phyloP scores from a whole-genome alignment of 1,140 invertebrate species.

The Sitodiplosis mosellana region DNA sequence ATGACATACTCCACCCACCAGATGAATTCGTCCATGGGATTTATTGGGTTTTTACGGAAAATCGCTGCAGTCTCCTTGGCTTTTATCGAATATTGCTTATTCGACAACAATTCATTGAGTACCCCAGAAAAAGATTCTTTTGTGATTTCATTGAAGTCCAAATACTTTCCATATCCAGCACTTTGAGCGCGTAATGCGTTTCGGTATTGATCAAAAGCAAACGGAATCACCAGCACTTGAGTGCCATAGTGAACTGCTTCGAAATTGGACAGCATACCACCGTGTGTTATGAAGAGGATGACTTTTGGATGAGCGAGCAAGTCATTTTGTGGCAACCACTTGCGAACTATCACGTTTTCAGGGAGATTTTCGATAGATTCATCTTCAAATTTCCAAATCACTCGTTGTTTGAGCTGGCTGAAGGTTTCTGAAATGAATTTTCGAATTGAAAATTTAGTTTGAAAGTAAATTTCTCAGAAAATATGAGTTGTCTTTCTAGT shows the following conservation, averaged over 20 bases:
- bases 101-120: slow-evolving; percentile 23
- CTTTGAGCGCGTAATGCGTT: not conserved
- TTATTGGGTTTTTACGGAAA: slow-evolving; percentile 32
- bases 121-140: slow-evolving; percentile 19
- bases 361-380: slow-evolving; percentile 26
- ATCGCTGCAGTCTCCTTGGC: slow-evolving; percentile 25
- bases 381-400: slow-evolving; percentile 41
- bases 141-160: slow-evolving; percentile 16
- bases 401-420: slow-evolving; percentile 33
- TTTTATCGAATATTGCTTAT: slow-evolving; percentile 24
- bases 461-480: too few species aligned
- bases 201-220: slow-evolving; percentile 36
- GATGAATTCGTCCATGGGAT: slow-evolving; percentile 31
- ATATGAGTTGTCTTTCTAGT: too few species aligned
- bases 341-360: slow-evolving; percentile 35
- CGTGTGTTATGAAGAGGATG: slow-evolving; percentile 42
- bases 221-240: slow-evolving; percentile 42
- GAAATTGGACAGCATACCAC: slow-evolving; percentile 36
- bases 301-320: slow-evolving; percentile 31
- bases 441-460: too few species aligned
- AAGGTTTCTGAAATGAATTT: slow-evolving; percentile 34
- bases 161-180: not conserved
- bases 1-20: slow-evolving; percentile 45
- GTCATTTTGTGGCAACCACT: slow-evolving; percentile 48
- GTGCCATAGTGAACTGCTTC: slow-evolving; percentile 28